Evolutionary conservation across 1,140 invertebrate genomes (phyloP), one percentile per base, ranked within the genome.

Genomic region (Stegodyphus dumicola): DNA sequence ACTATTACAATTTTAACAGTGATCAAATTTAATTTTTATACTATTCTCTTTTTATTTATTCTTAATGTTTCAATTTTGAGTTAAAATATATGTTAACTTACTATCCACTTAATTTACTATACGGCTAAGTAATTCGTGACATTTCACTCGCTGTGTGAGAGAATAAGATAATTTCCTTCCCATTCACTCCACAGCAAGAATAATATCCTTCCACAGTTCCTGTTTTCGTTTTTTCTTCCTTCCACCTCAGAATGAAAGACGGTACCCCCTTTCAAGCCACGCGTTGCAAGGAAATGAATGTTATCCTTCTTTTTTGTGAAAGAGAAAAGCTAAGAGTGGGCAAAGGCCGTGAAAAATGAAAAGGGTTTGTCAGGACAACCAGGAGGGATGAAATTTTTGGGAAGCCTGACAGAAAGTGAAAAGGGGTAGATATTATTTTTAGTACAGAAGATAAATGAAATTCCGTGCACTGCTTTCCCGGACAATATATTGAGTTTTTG

Each of bases 161-260:
- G 76, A 78, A 78, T 78, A 49, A 48, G 51, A 67, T 60, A 78
- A 78, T 78, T 78, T 78, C 77, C 77, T 78, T 69, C 65, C 77
- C 48, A 48, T 78, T 71, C 70, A 49, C 33, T 51, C 18, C 70
- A 49, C 5, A 33, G 33, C 33, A 33, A 33, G 33, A 33, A 33
- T 33, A 33, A 33, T 33, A 33, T 33, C 33, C 33, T 33, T 33
- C 33, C 33, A 33, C 33, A 33, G 33, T 33, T 33, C 33, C 33
- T 33, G 33, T 33, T 33, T 33, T 33, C 33, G 33, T 33, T 33
- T 33, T 33, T 33, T 33, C 33, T 33, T 33, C 17, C 48, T 10
- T 48, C 6, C 64, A 10, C 65, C 10, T 7, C 49, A 67, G 48
- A 18, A 69, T 51, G 17, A 9, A 49, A 56, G 76, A 77, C 48